Evolutionary conservation across 1,140 invertebrate genomes (phyloP).

Genomic region (Tachypleus tridentatus): DNA sequence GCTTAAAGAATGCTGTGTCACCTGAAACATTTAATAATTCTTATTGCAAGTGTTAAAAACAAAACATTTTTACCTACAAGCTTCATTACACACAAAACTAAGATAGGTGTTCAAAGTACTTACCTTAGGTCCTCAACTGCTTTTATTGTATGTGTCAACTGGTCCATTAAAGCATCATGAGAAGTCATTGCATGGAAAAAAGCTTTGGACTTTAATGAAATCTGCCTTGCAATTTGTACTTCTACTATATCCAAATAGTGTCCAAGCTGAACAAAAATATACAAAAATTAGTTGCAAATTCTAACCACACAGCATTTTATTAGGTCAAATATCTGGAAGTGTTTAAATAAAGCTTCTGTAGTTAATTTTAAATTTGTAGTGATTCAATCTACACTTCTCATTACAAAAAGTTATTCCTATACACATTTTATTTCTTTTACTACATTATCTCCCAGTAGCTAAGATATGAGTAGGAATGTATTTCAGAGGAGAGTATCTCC

Average conservation of each 20-base stretch:
- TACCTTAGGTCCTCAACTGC: slow-evolving; percentile 54
- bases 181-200: slow-evolving; percentile 97
- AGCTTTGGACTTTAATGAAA: slow-evolving; percentile 86
- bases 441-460: no score
- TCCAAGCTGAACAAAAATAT: slow-evolving; percentile 46
- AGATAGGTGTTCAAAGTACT: background rate
- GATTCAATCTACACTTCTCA: no score
- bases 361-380: no score
- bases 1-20: no score
- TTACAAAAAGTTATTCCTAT: no score
- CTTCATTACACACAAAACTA: no score
- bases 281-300: background rate
- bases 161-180: slow-evolving; percentile 82
- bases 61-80: no score
- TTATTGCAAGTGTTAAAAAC: no score
- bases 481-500: no score
- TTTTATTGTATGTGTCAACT: slow-evolving; percentile 66
- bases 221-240: slow-evolving; percentile 88
- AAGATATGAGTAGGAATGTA: no score
- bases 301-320: background rate
- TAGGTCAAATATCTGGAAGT: background rate
- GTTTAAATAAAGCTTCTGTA: background rate
- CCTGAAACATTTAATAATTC: no score
- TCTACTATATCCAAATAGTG: slow-evolving; percentile 92
- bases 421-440: no score